phyloP scores from a whole-genome alignment of 2,113 vertebrate genomes.

The Semicossyphus pulcher region DNA sequence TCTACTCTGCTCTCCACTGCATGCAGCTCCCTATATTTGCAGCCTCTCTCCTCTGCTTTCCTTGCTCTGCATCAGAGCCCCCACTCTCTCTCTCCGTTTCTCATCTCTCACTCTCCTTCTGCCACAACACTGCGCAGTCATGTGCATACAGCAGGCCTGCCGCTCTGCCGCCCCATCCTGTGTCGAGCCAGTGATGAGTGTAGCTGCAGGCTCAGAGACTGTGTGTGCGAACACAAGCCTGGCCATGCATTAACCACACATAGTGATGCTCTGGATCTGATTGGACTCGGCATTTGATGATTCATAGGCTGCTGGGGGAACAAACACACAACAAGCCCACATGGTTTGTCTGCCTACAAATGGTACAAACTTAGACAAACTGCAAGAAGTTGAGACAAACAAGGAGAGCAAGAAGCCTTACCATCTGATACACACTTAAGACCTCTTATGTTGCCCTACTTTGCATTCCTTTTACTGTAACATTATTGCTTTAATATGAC shows the following conservation, averaged over 20 bases:
- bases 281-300: slow-evolving; percentile 59
- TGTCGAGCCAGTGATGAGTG: slow-evolving; percentile 61
- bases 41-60: slow-evolving; percentile 61
- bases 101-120: slow-evolving; percentile 71
- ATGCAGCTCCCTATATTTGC: slow-evolving; percentile 64
- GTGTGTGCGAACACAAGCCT: slow-evolving; percentile 24
- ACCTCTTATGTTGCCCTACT: background rate
- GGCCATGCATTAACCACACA: slow-evolving; percentile 35
- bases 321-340: slow-evolving; percentile 69
- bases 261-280: slow-evolving; percentile 52
- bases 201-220: slow-evolving; percentile 66
- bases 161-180: slow-evolving; percentile 46
- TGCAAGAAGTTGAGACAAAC: background rate
- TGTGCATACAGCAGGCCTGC: slow-evolving; percentile 70
- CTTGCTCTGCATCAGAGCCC: slow-evolving; percentile 67
- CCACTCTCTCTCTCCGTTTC: slow-evolving; percentile 27
- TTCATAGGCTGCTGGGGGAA: slow-evolving; percentile 52
- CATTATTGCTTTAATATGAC: background rate
- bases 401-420: background rate
- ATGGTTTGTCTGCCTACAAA: slow-evolving; percentile 28
- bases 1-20: slow-evolving; percentile 46
- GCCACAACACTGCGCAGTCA: slow-evolving; percentile 70
- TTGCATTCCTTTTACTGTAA: background rate
- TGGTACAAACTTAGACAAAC: slow-evolving; percentile 23
- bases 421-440: background rate